Evolutionary conservation across 2,113 vertebrate species (phyloP), one percentile per base, ranked within the genome.

Genomic region (cattle (Bos taurus)): DNA sequence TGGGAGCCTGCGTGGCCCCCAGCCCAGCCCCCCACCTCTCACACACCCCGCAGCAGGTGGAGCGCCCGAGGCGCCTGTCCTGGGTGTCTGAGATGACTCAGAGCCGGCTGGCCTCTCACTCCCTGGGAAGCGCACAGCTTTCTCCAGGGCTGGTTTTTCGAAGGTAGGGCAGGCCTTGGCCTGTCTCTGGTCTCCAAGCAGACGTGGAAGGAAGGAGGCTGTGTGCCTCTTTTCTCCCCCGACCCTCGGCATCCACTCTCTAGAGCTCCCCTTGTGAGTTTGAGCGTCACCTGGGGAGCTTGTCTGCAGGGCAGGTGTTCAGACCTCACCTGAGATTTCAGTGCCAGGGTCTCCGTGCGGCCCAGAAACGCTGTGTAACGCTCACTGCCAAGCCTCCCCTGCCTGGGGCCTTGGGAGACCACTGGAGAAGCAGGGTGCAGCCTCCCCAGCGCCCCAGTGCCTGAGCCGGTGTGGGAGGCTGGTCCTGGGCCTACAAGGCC

Each of bases 331-430:
- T 28, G 50, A 9, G 43, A 6, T 1, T 25, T 19, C 2, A 8
- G 23, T 12, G 15, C 26, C 0, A 3, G 48, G 33, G 40, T 3
- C 82, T 87, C 30, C 0, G 14, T 0, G 10, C 56, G 6, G n/a
- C 43, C 13, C n/a, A 7, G 13, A 16, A 2, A 13, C 2, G 16
- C 60, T 43, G 8, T 7, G 84, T 21, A 0, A 25, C 21, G 0
- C 6, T 50, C 28, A 2, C 54, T 2, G 33, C 43, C 4, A 16
- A 64, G 3, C 3, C 21, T 25, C 19, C 80, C 2, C 21, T 5
- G 6, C 56, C 46, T 2, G 36, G 4, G 67, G 48, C 10, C 78
- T 64, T 50, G 5, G 57, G 48, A 43, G 9, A 26, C 15, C n/a
- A 8, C 5, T 43, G 17, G 40, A 81, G 52, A n/a, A 26, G 40